Percentiles rank a stretch among this genome's conserved stretches.
phyloP scores from a whole-genome alignment of 1,140 invertebrate genomes.

The Pseudomyrmex sp. region DNA sequence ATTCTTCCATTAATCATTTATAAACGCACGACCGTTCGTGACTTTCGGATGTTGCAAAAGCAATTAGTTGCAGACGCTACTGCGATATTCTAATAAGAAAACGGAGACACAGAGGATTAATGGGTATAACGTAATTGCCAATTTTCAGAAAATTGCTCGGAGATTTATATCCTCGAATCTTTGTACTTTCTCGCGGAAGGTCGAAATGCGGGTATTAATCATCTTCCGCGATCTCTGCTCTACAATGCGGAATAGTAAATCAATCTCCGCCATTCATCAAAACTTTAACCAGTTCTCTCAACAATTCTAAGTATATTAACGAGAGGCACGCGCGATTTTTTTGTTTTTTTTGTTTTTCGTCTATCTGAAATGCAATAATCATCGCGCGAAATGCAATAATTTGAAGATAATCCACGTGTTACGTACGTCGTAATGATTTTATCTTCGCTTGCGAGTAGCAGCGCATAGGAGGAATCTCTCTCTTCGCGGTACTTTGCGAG shows the following conservation, averaged over 20 bases:
- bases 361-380: background rate
- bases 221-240: conserved; percentile 16
- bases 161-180: conserved; percentile 58
- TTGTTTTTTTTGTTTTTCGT: background rate
- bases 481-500: background rate
- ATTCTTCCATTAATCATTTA: conserved; percentile 56
- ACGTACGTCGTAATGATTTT: conserved; percentile 10
- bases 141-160: conserved; percentile 65
- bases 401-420: background rate
- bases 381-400: conserved; percentile 1
- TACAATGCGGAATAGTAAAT: conserved; percentile 24
- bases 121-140: conserved; percentile 65
- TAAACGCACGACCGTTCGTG: conserved; percentile 42
- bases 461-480: background rate
- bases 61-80: conserved; percentile 62
- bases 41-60: conserved; percentile 57
- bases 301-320: no score
- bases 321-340: background rate
- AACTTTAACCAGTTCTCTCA: background rate
- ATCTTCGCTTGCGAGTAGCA: background rate
- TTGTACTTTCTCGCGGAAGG: conserved; percentile 38
- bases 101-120: conserved; percentile 64
- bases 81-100: conserved; percentile 57
- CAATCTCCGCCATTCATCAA: background rate
- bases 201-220: conserved; percentile 57